Base-by-base conservation (phyloP, 2,888 invertebrate species). In the Graphium colonna region DNA sequence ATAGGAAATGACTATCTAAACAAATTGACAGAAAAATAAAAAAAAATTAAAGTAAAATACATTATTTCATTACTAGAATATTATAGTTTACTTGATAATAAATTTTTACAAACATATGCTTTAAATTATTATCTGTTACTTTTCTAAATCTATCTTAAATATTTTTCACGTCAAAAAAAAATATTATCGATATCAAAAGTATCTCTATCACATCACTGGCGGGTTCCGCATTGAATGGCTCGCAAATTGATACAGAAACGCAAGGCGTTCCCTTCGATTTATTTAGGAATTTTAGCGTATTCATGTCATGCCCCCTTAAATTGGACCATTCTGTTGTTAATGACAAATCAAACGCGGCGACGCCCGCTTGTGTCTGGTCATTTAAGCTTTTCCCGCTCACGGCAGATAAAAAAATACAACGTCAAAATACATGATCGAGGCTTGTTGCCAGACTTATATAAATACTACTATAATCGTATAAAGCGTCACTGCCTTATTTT, bases 221-320 rank as follows among this genome's bases (percentile, higher is more conserved):
- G 68, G 74, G 72, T 70, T 65, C 64, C 69, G 67, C 61, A 59
- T 61, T 84, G 82, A 84, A 83, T 83, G 78, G 80, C 67, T 69
- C 72, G 62, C 76, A 83, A 83, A 83, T 83, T 83, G 83, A 77
- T 75, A 77, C 72, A 78, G 73, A 73, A 73, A 74, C 71, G 78
- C 70, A 74, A 74, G 73, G 73, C 73, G 71, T 75, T 75, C 74
- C 67, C 70, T 72, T 67, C 71, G 75, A 79, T 82, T 81, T 81
- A 78, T 82, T 82, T 81, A 77, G 73, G 76, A 79, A 79, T 82
- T 79, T 81, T 76, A 71, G 74, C 73, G 73, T 78, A 82, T 82
- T 81, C 81, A 79, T 65, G 69, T 71, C 75, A 66, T 71, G 71
- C 63, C 55, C 60, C 61, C 61, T 63, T 63, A 65, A 70, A 69